Conservation (phyloP, 2,797 vertebrate genomes). For the Thaleichthys pacificus region DNA sequence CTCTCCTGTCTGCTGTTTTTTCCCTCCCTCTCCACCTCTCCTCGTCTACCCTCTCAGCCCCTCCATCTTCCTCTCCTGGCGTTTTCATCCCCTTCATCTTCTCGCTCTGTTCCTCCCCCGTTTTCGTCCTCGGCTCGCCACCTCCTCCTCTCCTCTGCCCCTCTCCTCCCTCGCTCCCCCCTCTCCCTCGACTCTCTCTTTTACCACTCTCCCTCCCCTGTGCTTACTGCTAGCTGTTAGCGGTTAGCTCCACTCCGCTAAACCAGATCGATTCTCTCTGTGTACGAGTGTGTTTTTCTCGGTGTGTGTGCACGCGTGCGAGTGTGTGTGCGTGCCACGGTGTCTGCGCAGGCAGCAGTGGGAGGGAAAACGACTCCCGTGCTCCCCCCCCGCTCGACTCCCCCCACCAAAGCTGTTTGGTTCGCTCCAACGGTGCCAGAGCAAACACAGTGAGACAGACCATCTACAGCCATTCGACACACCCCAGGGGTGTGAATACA, state of each 20-base stretch:
- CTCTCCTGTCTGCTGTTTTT: background rate
- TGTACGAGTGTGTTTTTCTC: background rate
- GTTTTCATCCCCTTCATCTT: constrained; percentile 23
- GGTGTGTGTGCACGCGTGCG: constrained; percentile 18
- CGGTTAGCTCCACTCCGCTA: constrained; percentile 46
- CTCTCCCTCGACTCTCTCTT: constrained; percentile 27
- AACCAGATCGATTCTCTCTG: constrained; percentile 48
- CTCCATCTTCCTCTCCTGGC: background rate
- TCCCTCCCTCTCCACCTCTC: background rate
- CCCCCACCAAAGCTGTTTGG: constrained; percentile 45
- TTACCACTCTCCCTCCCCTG: constrained; percentile 51
- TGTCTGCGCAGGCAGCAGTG: constrained; percentile 37
- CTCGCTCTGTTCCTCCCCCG: background rate
- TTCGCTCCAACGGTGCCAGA: constrained; percentile 40
- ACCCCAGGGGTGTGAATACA: constrained; percentile 52
- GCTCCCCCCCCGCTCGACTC: background rate
- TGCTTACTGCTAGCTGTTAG: constrained; percentile 42
- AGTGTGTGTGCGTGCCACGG: constrained; percentile 16
- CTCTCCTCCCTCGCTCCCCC: background rate
- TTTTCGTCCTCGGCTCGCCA: background rate
- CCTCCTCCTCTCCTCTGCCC: background rate
- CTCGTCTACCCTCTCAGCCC: background rate
- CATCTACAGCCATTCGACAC: constrained; percentile 60
- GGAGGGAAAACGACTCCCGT: constrained; percentile 44
- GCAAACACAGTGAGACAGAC: constrained; percentile 59